These are phyloP conservation scores for Trichopoda pennipes DNA, from an alignment of 2,888 invertebrate species.

Conservation along the genomic window DNA sequence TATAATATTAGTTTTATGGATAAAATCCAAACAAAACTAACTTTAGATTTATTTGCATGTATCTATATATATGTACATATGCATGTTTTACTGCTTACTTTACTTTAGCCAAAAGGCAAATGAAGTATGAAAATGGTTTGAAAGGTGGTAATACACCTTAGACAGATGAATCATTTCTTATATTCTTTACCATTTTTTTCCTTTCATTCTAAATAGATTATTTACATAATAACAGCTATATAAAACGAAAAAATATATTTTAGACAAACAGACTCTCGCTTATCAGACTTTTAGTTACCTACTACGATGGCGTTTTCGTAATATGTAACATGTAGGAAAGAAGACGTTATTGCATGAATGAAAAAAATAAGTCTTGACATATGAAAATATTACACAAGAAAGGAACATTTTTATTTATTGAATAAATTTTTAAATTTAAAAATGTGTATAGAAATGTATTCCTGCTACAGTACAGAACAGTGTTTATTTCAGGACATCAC, in stretches of 20 bases:
- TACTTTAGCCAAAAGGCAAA: constrained; percentile 28
- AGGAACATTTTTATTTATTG: no score
- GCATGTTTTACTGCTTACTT: no score
- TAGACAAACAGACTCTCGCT: constrained; percentile 41
- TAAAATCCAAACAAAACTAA: constrained; percentile 50
- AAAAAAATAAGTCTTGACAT: no score
- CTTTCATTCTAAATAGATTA: background rate
- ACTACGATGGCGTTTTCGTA: background rate
- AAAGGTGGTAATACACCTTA: constrained; percentile 52
- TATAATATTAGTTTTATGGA: constrained; percentile 55
- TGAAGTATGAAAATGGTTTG: constrained; percentile 22
- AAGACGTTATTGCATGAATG: background rate
- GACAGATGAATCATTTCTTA: background rate
- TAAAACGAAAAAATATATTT: constrained; percentile 53
- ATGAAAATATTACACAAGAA: no score
- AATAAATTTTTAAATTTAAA: no score
- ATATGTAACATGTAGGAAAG: background rate
- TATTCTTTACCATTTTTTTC: no score
- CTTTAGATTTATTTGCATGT: constrained; percentile 56
- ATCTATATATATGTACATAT: no score
- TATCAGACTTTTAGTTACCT: constrained; percentile 31
- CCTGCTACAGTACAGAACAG: no score
- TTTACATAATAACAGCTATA: constrained; percentile 34
- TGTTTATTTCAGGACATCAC: no score
- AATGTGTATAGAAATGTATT: no score